These are phyloP conservation scores for Ichneumon xanthorius DNA, from an alignment of 2,888 invertebrate genomes.

Conservation along the genomic window DNA sequence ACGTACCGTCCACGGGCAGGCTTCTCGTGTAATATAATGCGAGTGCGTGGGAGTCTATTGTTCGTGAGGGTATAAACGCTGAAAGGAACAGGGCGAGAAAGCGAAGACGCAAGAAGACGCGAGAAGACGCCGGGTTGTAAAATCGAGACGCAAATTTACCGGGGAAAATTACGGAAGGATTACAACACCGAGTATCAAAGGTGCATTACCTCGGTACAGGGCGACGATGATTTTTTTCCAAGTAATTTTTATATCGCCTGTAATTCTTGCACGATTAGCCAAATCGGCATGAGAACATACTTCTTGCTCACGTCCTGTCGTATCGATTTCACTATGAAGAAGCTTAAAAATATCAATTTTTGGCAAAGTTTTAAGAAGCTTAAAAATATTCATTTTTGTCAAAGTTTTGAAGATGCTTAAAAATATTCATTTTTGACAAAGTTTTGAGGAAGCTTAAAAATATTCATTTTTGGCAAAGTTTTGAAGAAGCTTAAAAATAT, in stretches of 20 bases:
- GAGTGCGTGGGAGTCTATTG: slow-evolving; percentile 63
- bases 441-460: neutral
- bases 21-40: slow-evolving; percentile 63
- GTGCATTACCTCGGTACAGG: neutral
- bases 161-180: slow-evolving; percentile 42
- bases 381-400: neutral
- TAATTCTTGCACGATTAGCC: too few relatives aligned
- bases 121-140: slow-evolving; percentile 51
- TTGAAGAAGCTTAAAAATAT: neutral
- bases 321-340: neutral
- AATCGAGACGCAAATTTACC: slow-evolving; percentile 59
- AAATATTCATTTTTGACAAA: neutral
- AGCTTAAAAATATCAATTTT: neutral
- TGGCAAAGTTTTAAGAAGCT: neutral
- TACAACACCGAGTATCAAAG: slow-evolving; percentile 3
- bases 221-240: slow-evolving; percentile 5
- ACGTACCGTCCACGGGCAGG: slow-evolving; percentile 17
- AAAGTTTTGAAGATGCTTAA: neutral
- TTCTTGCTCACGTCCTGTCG: neutral
- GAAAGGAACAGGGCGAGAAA: neutral
- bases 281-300: neutral
- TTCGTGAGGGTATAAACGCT: slow-evolving; percentile 66
- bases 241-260: neutral
- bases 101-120: slow-evolving; percentile 4
- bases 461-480: neutral